Percentiles rank a stretch among this genome's conserved stretches.
These are phyloP conservation scores for Epinephelus cyanopodus DNA, from an alignment of 2,113 vertebrate genomes.

Conservation along the genomic window DNA sequence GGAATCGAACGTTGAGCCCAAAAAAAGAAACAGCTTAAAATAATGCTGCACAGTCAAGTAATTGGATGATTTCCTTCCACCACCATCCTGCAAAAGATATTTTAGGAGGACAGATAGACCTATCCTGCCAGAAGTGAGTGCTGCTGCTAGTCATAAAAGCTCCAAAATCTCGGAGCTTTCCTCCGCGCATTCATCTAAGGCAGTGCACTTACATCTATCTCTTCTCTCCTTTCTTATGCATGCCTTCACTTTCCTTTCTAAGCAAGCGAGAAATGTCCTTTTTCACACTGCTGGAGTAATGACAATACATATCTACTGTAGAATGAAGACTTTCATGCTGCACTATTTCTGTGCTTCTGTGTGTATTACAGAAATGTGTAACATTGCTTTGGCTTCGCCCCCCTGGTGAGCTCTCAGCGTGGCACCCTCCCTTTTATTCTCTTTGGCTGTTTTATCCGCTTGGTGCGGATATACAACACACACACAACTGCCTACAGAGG, in stretches of 20 bases:
- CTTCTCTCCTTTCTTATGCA: neutral
- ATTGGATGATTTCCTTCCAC: constrained; percentile 6
- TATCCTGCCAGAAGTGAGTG: neutral
- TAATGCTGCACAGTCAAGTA: neutral
- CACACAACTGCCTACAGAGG: constrained; percentile 37
- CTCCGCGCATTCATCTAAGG: constrained; percentile 7
- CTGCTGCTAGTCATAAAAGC: constrained; percentile 14
- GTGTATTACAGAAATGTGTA: constrained; percentile 46
- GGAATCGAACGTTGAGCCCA: constrained; percentile 15
- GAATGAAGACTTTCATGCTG: constrained; percentile 30
- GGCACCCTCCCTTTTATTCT: constrained; percentile 38
- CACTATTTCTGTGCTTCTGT: constrained; percentile 22
- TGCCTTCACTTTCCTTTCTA: constrained; percentile 21
- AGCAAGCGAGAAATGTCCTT: constrained; percentile 27
- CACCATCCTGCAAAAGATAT: constrained; percentile 15
- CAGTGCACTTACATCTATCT: constrained; percentile 11
- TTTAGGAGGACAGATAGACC: constrained; percentile 3
- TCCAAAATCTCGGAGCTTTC: neutral
- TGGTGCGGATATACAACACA: constrained; percentile 36
- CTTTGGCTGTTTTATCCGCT: constrained; percentile 48
- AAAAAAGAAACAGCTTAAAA: constrained; percentile 2
- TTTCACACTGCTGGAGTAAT: constrained; percentile 28
- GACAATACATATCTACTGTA: constrained; percentile 24
- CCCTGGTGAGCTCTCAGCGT: constrained; percentile 52
- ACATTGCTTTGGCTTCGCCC: constrained; percentile 43